Conservation (phyloP, 2,113 vertebrate species). For the Xenopus tropicalis region DNA sequence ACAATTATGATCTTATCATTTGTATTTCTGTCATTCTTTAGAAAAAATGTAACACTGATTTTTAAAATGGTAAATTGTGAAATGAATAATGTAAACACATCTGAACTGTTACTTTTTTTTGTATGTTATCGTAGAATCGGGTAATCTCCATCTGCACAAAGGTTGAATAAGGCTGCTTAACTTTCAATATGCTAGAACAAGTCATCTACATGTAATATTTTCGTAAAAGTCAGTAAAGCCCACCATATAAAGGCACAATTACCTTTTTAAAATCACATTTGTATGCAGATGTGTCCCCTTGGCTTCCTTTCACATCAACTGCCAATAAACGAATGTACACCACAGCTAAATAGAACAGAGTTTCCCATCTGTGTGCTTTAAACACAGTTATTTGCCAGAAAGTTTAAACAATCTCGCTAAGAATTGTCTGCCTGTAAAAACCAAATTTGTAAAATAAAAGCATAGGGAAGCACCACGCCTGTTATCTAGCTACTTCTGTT, state of each 20-base stretch:
- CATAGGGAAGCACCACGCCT: conserved; percentile 37
- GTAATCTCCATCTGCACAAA: conserved; percentile 41
- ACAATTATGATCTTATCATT: too few species aligned
- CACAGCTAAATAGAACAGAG: conserved; percentile 57
- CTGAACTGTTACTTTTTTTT: not conserved
- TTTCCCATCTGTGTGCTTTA: conserved; percentile 73
- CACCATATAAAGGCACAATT: conserved; percentile 55
- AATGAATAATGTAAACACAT: not conserved
- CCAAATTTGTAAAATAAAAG: conserved; percentile 54
- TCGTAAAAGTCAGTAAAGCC: conserved; percentile 49
- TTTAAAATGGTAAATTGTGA: not conserved
- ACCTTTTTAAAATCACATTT: conserved; percentile 62
- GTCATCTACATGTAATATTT: conserved; percentile 53
- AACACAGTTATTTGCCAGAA: conserved; percentile 64
- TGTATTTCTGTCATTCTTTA: too few species aligned
- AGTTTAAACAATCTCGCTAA: conserved; percentile 49
- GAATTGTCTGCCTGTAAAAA: conserved; percentile 52
- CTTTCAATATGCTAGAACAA: conserved; percentile 54
- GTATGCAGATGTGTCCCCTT: conserved; percentile 62
- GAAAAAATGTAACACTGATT: not conserved
- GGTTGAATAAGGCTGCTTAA: conserved; percentile 48
- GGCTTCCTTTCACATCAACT: conserved; percentile 51
- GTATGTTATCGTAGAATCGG: not conserved
- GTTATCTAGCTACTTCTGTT: conserved; percentile 48
- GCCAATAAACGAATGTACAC: conserved; percentile 58